Evolutionary conservation across 2,888 invertebrate genomes (phyloP), one percentile per base, ranked within the genome.

Genomic region (Drosophila macrospina): DNA sequence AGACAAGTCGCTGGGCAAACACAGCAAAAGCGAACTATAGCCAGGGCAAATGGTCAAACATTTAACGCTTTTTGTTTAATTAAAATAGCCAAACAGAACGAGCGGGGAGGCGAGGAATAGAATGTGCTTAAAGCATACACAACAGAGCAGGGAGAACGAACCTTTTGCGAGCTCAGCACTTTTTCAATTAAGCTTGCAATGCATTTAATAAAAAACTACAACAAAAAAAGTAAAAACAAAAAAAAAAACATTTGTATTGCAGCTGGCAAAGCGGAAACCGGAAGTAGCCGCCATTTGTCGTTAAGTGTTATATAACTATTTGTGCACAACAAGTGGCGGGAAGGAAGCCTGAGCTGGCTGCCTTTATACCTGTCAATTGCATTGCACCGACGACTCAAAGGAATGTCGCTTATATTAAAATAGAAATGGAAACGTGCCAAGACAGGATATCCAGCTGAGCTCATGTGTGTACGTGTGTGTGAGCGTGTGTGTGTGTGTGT

Each of bases 11-110:
- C 65, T 60, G 69, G 62, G 50, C 64, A 69, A 85, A 69, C 75
- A 74, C 51, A 69, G 34, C 51, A 42, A 36, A 48, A 45, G 24
- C 32, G 11, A 50, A 13, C 20, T 37, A 39, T 20, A 54, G 52
- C 16, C 37, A 36, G 44, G n/a, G 34, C 20, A 45, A 69, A 76
- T 86, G 88, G 86, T 72, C 88, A 83, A 88, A 80, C 86, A 88
- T 88, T 83, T 88, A 69, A 83, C 86, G 83, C 86, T 88, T 83
- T 88, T 83, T 86, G 88, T 88, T 86, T 83, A 83, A 83, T 83
- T 83, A 83, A 83, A 83, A 86, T 77, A 71, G 86, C 86, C n/a
- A n/a, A 86, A 68, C 68, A 74, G 82, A 32, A 42, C 30, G 5
- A 52, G 52, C 16, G 4, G 13, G 11, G n/a, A 30, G 5, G 3